phyloP scores from a whole-genome alignment of 92 coral and sea anemone species.

The Nematostella vectensis region DNA sequence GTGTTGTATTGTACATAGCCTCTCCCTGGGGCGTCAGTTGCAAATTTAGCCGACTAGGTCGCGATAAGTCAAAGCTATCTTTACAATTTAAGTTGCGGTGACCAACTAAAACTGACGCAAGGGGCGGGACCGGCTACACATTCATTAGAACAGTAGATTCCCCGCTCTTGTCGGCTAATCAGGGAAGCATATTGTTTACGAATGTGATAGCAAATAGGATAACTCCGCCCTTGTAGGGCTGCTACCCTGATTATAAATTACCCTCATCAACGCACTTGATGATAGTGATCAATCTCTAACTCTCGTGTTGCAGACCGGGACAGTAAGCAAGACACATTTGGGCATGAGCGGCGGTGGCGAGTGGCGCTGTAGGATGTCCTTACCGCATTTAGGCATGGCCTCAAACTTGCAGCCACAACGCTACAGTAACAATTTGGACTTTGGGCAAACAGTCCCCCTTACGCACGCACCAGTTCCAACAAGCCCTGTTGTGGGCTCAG shows the following conservation, averaged over 20 bases:
- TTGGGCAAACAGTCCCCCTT: slow-evolving; percentile 81
- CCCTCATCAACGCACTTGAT: slow-evolving; percentile 8
- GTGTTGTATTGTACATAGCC: slow-evolving; percentile 47
- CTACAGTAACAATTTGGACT: slow-evolving; percentile 38
- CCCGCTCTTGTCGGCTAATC: too few relatives aligned
- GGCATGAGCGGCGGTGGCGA: slow-evolving; percentile 7
- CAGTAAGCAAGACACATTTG: not conserved
- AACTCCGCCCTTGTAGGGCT: slow-evolving; percentile 28
- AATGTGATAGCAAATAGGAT: slow-evolving; percentile 20
- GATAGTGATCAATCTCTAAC: slow-evolving; percentile 14
- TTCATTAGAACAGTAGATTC: too few relatives aligned
- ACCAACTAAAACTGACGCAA: slow-evolving; percentile 17
- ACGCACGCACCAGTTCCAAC: slow-evolving; percentile 78
- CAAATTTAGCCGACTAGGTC: slow-evolving; percentile 74
- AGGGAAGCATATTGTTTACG: slow-evolving; percentile 10
- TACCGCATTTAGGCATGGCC: slow-evolving; percentile 35
- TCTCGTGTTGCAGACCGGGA: not conserved
- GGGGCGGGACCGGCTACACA: slow-evolving; percentile 15
- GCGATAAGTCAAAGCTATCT: slow-evolving; percentile 37
- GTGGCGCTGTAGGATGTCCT: slow-evolving; percentile 56
- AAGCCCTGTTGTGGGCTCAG: slow-evolving; percentile 13
- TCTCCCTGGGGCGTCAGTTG: slow-evolving; percentile 56
- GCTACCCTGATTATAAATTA: slow-evolving; percentile 13
- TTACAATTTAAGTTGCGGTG: slow-evolving; percentile 44
- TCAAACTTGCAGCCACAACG: slow-evolving; percentile 11